A percentile compares a stretch with the other conserved stretches of the same genome.
Evolutionary conservation across 2,888 invertebrate species (phyloP).

Genomic region (Cephus spinipes): DNA sequence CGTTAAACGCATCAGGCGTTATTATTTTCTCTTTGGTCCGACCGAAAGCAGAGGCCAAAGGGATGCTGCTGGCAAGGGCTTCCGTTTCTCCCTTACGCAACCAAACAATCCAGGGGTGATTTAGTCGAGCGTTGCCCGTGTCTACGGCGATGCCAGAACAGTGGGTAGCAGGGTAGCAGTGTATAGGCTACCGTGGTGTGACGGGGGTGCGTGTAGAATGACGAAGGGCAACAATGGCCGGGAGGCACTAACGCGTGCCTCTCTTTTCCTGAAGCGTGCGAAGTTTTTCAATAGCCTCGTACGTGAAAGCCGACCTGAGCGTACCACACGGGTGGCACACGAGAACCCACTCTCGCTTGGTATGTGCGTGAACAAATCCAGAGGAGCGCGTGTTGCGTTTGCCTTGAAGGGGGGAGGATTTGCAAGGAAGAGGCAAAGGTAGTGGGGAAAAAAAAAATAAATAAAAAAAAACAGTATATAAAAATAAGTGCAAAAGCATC

Average conservation of each 20-base stretch:
- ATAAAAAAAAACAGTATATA: neutral
- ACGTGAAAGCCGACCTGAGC: neutral
- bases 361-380: neutral
- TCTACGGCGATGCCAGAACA: neutral
- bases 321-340: neutral
- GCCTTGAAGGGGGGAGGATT: neutral
- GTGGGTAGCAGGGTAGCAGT: neutral
- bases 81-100: neutral
- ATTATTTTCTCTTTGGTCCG: neutral
- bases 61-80: neutral
- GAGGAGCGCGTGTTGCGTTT: neutral
- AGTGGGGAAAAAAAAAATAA: neutral
- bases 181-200: neutral
- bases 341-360: neutral
- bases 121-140: neutral
- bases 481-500: neutral
- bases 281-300: slow-evolving; percentile 26
- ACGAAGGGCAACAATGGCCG: neutral
- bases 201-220: neutral
- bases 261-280: slow-evolving; percentile 20
- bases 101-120: neutral
- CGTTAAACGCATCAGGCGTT: neutral
- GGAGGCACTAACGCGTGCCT: slow-evolving; percentile 6
- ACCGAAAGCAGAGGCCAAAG: neutral
- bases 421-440: neutral